phyloP scores from a whole-genome alignment of 2,888 invertebrate species.

The Drosophila rellima region DNA sequence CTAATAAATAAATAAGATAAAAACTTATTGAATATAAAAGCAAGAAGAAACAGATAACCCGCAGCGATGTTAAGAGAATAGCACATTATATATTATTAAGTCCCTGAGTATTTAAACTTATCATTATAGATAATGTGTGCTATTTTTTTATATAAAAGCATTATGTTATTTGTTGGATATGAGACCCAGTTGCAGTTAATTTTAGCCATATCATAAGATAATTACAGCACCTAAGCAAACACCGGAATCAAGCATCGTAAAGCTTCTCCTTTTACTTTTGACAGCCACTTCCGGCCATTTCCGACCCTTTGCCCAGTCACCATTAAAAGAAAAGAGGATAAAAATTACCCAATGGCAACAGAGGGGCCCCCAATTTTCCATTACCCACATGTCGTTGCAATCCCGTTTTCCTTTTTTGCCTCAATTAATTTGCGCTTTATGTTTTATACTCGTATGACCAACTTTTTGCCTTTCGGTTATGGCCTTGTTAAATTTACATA shows the following conservation, averaged over 20 bases:
- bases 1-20: not conserved
- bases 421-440: conserved; percentile 78
- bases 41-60: not conserved
- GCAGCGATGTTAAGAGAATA: not conserved
- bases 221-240: conserved; percentile 56
- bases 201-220: conserved; percentile 44
- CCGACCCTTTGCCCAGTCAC: conserved; percentile 68
- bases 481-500: conserved; percentile 77
- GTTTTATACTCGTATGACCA: conserved; percentile 63
- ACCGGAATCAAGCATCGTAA: conserved; percentile 55
- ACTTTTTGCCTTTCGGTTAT: conserved; percentile 56
- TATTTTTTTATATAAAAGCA: conserved; percentile 16
- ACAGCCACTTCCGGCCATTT: conserved; percentile 59
- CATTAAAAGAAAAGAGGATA: conserved; percentile 27
- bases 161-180: conserved; percentile 2
- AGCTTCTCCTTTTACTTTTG: conserved; percentile 30
- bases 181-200: conserved; percentile 7
- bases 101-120: not conserved
- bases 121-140: not conserved
- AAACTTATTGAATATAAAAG: not conserved
- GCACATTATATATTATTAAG: not conserved
- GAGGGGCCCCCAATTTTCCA: conserved; percentile 43
- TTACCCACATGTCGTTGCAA: conserved; percentile 12
- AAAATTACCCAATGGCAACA: conserved; percentile 40
- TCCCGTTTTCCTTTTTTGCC: conserved; percentile 51